Evolutionary conservation across 2,113 vertebrate species (phyloP).

Genomic region (Malurus alboscapulatus): DNA sequence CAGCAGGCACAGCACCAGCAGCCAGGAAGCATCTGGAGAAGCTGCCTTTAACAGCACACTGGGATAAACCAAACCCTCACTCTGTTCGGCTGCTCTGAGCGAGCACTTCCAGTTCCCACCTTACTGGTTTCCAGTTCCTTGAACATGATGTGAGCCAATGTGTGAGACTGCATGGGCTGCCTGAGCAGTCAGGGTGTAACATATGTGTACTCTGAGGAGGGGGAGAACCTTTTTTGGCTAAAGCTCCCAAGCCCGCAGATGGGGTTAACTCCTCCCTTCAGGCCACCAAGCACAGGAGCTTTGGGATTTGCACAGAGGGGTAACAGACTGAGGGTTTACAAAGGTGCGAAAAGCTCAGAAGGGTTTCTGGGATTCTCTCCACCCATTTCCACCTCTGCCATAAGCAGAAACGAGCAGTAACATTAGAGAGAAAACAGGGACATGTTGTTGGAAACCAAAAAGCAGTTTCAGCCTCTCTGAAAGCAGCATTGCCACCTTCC

Average conservation of each 20-base stretch:
- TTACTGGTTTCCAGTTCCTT: constrained; percentile 1
- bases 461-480: background rate
- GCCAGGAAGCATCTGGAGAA: background rate
- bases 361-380: background rate
- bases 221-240: background rate
- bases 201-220: background rate
- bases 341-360: background rate
- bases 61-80: background rate
- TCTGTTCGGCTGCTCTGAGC: background rate
- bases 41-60: background rate
- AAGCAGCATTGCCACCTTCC: background rate
- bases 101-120: background rate
- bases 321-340: background rate
- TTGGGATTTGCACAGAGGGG: background rate
- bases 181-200: background rate
- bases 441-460: background rate
- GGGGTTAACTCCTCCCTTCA: background rate
- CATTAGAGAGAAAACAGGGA: background rate
- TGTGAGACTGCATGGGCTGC: background rate
- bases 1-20: fast-evolving
- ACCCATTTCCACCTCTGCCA: background rate
- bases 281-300: background rate
- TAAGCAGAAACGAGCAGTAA: background rate
- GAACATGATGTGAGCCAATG: fast-evolving
- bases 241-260: background rate